phyloP scores from a whole-genome alignment of 2,113 vertebrate genomes.

The Passer domesticus region DNA sequence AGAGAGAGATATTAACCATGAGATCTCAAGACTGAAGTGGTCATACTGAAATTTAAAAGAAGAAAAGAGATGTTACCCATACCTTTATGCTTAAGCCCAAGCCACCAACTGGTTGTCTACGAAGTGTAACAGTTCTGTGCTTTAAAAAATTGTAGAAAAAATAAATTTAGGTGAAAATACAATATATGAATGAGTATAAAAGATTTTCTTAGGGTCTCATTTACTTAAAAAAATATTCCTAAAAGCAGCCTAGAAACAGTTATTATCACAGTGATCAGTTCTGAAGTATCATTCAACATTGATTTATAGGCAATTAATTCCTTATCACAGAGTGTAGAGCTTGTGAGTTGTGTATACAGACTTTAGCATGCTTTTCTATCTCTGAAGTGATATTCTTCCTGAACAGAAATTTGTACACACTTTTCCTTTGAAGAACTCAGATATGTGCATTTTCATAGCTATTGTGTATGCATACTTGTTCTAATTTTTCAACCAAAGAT shows the following conservation, averaged over 20 bases:
- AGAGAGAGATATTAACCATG: conserved; percentile 10
- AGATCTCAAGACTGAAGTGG: background rate
- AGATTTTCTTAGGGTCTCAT: background rate
- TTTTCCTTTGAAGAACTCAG: background rate
- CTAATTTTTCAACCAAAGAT: background rate
- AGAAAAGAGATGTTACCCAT: conserved; percentile 32
- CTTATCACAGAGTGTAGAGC: background rate
- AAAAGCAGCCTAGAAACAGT: background rate
- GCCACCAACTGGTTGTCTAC: conserved; percentile 87
- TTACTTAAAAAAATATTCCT: background rate
- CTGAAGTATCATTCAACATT: background rate
- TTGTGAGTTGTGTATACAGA: background rate
- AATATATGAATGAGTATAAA: background rate
- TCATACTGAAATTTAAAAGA: background rate
- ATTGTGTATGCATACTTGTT: background rate
- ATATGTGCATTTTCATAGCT: background rate
- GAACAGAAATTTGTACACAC: background rate
- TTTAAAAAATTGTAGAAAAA: conserved; percentile 89
- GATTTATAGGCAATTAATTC: background rate
- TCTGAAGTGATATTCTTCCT: background rate
- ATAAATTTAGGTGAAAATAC: conserved; percentile 72
- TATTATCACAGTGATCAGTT: background rate
- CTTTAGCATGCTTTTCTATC: background rate
- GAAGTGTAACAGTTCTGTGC: conserved; percentile 96
- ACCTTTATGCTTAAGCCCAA: conserved; percentile 97